A percentile compares a stretch with the other conserved stretches of the same genome.
These are phyloP conservation scores for Astatotilapia flaviijosephi DNA, from an alignment of 2,113 vertebrate species.

Conservation along the genomic window DNA sequence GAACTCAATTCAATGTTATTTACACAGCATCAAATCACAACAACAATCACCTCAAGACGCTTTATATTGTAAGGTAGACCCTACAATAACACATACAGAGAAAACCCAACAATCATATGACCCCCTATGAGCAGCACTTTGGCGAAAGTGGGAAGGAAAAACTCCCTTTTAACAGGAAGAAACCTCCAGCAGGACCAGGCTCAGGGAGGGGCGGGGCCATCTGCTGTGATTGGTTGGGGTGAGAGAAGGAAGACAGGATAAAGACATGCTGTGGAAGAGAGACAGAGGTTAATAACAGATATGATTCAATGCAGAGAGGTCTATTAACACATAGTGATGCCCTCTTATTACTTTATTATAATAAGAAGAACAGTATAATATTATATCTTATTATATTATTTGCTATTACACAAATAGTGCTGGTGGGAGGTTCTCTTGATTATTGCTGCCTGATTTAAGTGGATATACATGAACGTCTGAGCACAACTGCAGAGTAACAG, in stretches of 20 bases:
- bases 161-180: not conserved
- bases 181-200: accelerated
- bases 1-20: not conserved
- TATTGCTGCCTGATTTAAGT: not conserved
- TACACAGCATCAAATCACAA: accelerated
- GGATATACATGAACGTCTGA: not conserved
- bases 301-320: not conserved
- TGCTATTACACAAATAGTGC: not conserved
- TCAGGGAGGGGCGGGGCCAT: not conserved
- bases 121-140: not conserved
- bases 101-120: not conserved
- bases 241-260: not conserved
- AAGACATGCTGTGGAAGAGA: not conserved
- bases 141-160: not conserved
- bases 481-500: not conserved
- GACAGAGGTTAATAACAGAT: accelerated
- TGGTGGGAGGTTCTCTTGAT: not conserved
- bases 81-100: not conserved
- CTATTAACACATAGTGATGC: accelerated
- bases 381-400: not conserved
- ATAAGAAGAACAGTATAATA: accelerated
- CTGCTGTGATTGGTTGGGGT: not conserved
- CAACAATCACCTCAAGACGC: accelerated
- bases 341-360: not conserved
- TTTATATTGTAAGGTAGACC: accelerated